These are phyloP conservation scores for Remorina albescens DNA, from an alignment of 2,797 vertebrate genomes.

Conservation along the genomic window DNA sequence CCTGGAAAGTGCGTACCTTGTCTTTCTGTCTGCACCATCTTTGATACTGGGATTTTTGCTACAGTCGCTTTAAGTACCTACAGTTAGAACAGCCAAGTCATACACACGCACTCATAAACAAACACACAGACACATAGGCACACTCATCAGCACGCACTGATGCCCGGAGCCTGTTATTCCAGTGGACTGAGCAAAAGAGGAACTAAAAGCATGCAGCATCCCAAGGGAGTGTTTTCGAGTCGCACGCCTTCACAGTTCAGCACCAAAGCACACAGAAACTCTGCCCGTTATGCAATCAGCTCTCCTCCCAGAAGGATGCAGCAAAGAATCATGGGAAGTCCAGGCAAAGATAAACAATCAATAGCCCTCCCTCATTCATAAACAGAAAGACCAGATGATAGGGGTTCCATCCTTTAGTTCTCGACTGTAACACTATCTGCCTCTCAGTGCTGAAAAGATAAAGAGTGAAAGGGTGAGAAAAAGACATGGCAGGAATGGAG, in stretches of 20 bases:
- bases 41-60: conserved; percentile 36
- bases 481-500: conserved; percentile 30
- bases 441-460: conserved; percentile 31
- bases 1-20: conserved; percentile 44
- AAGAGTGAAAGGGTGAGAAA: conserved; percentile 13
- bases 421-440: conserved; percentile 70
- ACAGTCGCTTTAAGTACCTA: conserved; percentile 56
- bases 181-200: conserved; percentile 85
- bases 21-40: conserved; percentile 35
- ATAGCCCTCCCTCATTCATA: conserved; percentile 84
- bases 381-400: conserved; percentile 65
- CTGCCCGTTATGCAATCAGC: conserved; percentile 83
- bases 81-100: conserved; percentile 42
- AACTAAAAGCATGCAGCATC: conserved; percentile 86
- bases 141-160: conserved; percentile 67
- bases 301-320: conserved; percentile 72
- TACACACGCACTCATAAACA: conserved; percentile 49
- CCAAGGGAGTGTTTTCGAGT: conserved; percentile 86
- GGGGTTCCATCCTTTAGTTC: conserved; percentile 56
- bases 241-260: conserved; percentile 87
- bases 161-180: conserved; percentile 84
- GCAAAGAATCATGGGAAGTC: conserved; percentile 85
- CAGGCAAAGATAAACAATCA: conserved; percentile 84
- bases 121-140: conserved; percentile 43
- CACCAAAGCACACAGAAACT: conserved; percentile 82